A percentile compares a stretch with the other conserved stretches of the same genome.
Conservation (phyloP, 2,797 vertebrate genomes). For the Hyperoplus immaculatus region DNA sequence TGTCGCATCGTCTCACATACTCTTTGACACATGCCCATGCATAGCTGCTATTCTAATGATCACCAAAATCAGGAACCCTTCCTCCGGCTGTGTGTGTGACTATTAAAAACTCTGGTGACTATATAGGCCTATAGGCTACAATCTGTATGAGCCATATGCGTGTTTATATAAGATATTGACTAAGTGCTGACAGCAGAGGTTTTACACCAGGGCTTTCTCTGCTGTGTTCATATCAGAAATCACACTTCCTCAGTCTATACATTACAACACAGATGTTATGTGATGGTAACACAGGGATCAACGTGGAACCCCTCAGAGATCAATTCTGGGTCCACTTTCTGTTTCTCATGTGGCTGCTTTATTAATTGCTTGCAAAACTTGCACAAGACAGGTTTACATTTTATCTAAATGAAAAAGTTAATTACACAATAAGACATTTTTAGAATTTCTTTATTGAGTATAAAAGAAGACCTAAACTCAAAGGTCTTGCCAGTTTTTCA, state of each 20-base stretch:
- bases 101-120: slow-evolving; percentile 34
- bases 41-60: slow-evolving; percentile 45
- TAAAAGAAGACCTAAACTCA: too few species aligned
- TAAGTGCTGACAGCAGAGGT: slow-evolving; percentile 35
- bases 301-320: background rate
- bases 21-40: slow-evolving; percentile 27
- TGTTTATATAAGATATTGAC: background rate
- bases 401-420: background rate
- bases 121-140: slow-evolving; percentile 21
- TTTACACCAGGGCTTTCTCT: slow-evolving; percentile 27
- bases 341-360: background rate
- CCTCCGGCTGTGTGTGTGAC: slow-evolving; percentile 3
- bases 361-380: background rate
- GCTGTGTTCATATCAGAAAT: slow-evolving; percentile 20
- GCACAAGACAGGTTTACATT: background rate
- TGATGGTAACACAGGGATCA: background rate
- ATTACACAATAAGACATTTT: too few species aligned
- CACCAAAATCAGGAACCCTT: slow-evolving; percentile 15
- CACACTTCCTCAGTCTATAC: background rate
- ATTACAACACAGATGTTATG: slow-evolving; percentile 4
- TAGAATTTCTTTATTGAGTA: too few species aligned
- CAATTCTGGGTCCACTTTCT: background rate
- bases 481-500: too few species aligned
- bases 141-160: slow-evolving; percentile 22
- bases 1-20: slow-evolving; percentile 25